Evolutionary conservation across 2,797 vertebrate species (phyloP).

Genomic region (Enteromius radiatus): DNA sequence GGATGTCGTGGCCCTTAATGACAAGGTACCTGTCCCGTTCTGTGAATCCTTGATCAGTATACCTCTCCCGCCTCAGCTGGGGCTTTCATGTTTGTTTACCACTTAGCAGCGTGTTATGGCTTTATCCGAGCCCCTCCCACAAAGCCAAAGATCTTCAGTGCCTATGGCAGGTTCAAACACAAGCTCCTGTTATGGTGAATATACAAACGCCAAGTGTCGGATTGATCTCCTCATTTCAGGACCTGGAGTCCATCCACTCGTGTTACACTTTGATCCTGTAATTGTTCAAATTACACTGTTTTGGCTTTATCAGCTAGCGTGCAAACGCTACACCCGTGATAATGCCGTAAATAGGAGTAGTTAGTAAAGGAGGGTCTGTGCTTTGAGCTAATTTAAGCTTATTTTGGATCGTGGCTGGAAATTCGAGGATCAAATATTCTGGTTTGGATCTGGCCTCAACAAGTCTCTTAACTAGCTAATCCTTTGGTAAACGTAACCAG

Average conservation of each 20-base stretch:
- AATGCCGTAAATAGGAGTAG: neutral
- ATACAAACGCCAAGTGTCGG: neutral
- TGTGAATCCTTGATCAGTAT: slow-evolving; percentile 74
- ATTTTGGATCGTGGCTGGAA: neutral
- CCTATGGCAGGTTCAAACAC: slow-evolving; percentile 55
- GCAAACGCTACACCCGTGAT: neutral
- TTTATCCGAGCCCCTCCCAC: slow-evolving; percentile 75
- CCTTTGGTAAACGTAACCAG: neutral
- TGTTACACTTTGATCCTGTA: slow-evolving; percentile 25
- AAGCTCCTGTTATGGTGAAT: slow-evolving; percentile 12
- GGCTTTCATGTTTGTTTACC: slow-evolving; percentile 78
- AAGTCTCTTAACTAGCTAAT: neutral
- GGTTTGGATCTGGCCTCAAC: neutral
- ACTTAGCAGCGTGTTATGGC: slow-evolving; percentile 62
- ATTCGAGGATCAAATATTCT: neutral
- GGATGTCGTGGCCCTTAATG: slow-evolving; percentile 67
- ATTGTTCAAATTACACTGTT: slow-evolving; percentile 25
- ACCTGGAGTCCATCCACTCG: slow-evolving; percentile 3
- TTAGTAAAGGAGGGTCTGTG: neutral
- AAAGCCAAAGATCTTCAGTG: slow-evolving; percentile 51
- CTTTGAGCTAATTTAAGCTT: neutral
- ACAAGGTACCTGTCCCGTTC: slow-evolving; percentile 76
- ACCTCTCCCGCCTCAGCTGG: slow-evolving; percentile 66
- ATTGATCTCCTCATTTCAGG: slow-evolving; percentile 33
- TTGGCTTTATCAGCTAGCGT: neutral